Conservation (phyloP, 1,140 invertebrate genomes). For the Geopemphigus sp. region DNA sequence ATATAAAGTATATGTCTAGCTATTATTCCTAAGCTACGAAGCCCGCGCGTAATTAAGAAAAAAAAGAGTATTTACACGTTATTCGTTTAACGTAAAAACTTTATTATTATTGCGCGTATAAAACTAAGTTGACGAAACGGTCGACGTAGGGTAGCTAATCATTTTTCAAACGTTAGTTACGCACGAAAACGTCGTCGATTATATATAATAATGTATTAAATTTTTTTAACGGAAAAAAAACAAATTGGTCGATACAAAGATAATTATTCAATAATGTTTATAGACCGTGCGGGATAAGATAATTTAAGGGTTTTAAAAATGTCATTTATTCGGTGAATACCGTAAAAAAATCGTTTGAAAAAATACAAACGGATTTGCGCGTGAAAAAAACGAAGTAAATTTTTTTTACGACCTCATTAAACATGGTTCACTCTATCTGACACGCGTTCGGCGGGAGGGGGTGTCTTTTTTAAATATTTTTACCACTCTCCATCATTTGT, state of each 20-base stretch:
- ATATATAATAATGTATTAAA: too few relatives aligned
- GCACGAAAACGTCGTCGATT: too few relatives aligned
- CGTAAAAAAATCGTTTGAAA: conserved; percentile 9
- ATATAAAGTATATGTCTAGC: too few relatives aligned
- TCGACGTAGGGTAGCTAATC: too few relatives aligned
- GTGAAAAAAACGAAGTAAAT: background rate
- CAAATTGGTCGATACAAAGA: background rate
- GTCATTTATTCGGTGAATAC: background rate
- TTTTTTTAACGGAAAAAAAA: too few relatives aligned
- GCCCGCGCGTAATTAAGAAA: conserved; percentile 2
- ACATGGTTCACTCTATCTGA: conserved; percentile 10
- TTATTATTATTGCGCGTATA: too few relatives aligned
- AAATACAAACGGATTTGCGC: conserved; percentile 13
- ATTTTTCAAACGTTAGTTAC: too few relatives aligned
- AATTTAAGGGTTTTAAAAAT: conserved; percentile 3
- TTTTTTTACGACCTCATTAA: conserved; percentile 31
- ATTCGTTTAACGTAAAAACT: background rate
- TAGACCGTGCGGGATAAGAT: background rate
- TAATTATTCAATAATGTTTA: background rate
- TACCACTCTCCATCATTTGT: background rate
- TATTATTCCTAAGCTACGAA: background rate
- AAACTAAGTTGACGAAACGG: too few relatives aligned
- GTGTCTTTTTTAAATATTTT: background rate
- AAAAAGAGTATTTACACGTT: background rate
- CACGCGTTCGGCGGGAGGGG: conserved; percentile 1